Evolutionary conservation across 2,797 vertebrate genomes (phyloP).

Genomic region (Melanotaenia pygmaea): DNA sequence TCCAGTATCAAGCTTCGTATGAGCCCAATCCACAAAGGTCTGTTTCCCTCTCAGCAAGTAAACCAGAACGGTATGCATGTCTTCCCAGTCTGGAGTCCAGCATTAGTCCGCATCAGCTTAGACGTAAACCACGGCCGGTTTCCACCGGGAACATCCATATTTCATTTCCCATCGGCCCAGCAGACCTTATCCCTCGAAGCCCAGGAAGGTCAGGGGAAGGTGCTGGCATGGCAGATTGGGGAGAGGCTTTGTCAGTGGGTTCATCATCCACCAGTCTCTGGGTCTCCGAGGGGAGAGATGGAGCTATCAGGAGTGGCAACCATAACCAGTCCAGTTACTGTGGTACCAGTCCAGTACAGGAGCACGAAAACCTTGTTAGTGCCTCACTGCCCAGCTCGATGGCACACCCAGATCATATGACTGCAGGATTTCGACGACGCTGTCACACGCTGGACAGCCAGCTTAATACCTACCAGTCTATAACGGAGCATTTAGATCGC

Average conservation of each 20-base stretch:
- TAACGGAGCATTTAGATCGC: conserved; percentile 64
- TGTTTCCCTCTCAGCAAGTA: conserved; percentile 47
- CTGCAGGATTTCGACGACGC: conserved; percentile 77
- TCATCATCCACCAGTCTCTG: conserved; percentile 32
- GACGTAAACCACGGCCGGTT: conserved; percentile 87
- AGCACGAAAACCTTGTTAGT: conserved; percentile 32
- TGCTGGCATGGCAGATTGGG: conserved; percentile 35
- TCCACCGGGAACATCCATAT: conserved; percentile 91
- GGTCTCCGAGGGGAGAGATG: conserved; percentile 19
- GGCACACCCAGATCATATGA: conserved; percentile 49
- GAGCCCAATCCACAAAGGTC: conserved; percentile 41
- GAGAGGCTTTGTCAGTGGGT: conserved; percentile 28
- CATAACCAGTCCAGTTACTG: conserved; percentile 60
- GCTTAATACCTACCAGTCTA: conserved; percentile 39
- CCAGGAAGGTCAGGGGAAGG: conserved; percentile 59
- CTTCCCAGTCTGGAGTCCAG: conserved; percentile 85
- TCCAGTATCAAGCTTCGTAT: conserved; percentile 37
- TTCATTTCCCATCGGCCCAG: conserved; percentile 86
- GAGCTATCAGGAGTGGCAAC: conserved; percentile 5
- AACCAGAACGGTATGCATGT: conserved; percentile 74
- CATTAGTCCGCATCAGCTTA: conserved; percentile 84
- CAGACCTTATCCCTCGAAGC: conserved; percentile 83
- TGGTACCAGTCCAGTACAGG: conserved; percentile 52
- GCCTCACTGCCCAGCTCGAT: conserved; percentile 31
- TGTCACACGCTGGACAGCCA: conserved; percentile 83